phyloP scores from a whole-genome alignment of 2,113 vertebrate species.

The Lophius piscatorius region DNA sequence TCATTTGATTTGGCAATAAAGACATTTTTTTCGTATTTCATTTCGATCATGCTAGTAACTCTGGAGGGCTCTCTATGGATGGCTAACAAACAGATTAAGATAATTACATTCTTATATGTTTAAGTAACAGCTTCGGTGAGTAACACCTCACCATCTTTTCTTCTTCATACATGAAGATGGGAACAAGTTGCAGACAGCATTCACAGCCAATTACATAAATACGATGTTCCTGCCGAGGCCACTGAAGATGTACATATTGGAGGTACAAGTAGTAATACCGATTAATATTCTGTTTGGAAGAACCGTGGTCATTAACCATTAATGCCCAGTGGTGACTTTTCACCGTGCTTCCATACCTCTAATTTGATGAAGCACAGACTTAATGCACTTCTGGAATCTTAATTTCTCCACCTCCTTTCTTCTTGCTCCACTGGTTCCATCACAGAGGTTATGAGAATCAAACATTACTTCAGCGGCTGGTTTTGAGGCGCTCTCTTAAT shows the following conservation, averaged over 20 bases:
- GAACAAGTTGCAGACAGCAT: too few species aligned
- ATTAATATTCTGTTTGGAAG: slow-evolving; percentile 61
- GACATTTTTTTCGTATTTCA: too few species aligned
- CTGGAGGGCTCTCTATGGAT: too few species aligned
- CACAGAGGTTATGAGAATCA: slow-evolving; percentile 58
- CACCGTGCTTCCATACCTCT: slow-evolving; percentile 46
- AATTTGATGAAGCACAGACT: slow-evolving; percentile 76
- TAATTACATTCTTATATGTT: slow-evolving; percentile 22
- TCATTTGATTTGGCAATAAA: too few species aligned
- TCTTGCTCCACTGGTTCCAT: slow-evolving; percentile 51
- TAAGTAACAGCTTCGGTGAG: too few species aligned
- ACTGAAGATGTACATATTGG: slow-evolving; percentile 28
- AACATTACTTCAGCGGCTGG: slow-evolving; percentile 56
- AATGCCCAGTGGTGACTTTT: slow-evolving; percentile 54
- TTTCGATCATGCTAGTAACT: too few species aligned
- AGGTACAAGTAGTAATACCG: slow-evolving; percentile 33
- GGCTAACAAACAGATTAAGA: slow-evolving; percentile 52
- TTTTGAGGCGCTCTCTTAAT: slow-evolving; percentile 55
- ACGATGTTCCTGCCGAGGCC: slow-evolving; percentile 4
- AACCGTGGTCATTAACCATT: slow-evolving; percentile 35
- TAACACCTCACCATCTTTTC: too few species aligned
- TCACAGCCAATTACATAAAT: slow-evolving; percentile 9
- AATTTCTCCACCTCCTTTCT: slow-evolving; percentile 61
- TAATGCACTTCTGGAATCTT: slow-evolving; percentile 73
- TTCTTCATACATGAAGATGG: too few species aligned